Evolutionary conservation across 2,797 vertebrate genomes (phyloP).

Genomic region (Acanthopagrus latus): DNA sequence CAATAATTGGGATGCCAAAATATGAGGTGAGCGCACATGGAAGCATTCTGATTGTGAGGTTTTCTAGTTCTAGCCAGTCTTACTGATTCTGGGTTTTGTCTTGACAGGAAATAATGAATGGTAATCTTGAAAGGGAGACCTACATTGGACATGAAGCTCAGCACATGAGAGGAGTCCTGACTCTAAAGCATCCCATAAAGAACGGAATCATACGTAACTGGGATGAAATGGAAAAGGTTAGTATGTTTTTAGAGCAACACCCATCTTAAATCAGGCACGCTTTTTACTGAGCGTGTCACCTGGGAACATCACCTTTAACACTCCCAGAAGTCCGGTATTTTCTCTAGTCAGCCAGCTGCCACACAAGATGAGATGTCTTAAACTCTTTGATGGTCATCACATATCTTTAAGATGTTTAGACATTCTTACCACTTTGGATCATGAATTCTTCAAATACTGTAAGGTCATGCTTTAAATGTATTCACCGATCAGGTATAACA

Average conservation of each 20-base stretch:
- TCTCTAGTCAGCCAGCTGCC: neutral
- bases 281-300: neutral
- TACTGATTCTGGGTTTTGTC: neutral
- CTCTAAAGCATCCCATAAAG: conserved; percentile 83
- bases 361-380: neutral
- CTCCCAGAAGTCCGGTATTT: neutral
- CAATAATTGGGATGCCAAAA: conserved; percentile 84
- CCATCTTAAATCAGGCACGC: too few species aligned
- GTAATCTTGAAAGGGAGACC: conserved; percentile 63
- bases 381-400: too few species aligned
- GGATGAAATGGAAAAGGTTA: conserved; percentile 87
- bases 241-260: too few species aligned
- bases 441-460: neutral
- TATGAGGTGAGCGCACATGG: conserved; percentile 77
- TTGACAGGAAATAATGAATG: conserved; percentile 82
- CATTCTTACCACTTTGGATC: neutral
- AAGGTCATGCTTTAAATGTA: too few species aligned
- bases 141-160: conserved; percentile 85
- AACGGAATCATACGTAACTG: conserved; percentile 83
- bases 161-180: conserved; percentile 85
- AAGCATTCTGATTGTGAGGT: too few species aligned
- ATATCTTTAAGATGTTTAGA: neutral
- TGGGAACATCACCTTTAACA: too few species aligned
- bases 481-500: too few species aligned
- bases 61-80: neutral